These are phyloP conservation scores for Hemichromis elongatus DNA, from an alignment of 2,113 vertebrate genomes.

Conservation along the genomic window DNA sequence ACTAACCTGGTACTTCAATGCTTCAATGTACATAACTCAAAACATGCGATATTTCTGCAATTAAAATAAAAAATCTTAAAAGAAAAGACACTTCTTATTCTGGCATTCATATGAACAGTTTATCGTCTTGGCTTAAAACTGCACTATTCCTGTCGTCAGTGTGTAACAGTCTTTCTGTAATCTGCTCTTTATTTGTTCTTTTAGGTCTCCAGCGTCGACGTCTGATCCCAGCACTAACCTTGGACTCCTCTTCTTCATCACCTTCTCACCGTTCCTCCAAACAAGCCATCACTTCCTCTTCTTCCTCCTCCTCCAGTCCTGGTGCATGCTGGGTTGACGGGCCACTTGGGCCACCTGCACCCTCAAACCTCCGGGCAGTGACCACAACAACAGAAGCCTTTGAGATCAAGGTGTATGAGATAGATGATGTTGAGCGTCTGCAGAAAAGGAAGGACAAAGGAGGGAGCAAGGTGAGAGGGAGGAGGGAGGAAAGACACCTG, in stretches of 20 bases:
- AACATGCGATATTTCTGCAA: neutral
- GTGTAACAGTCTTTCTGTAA: neutral
- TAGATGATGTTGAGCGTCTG: slow-evolving; percentile 93
- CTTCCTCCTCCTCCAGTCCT: slow-evolving; percentile 74
- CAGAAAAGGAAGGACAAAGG: slow-evolving; percentile 80
- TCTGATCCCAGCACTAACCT: slow-evolving; percentile 85
- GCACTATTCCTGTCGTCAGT: neutral
- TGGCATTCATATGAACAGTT: fast-evolving
- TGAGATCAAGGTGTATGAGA: slow-evolving; percentile 99
- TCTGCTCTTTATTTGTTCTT: neutral
- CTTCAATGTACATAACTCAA: neutral
- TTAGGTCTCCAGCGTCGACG: slow-evolving; percentile 90
- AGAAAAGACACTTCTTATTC: neutral
- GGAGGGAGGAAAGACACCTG: neutral
- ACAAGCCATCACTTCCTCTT: slow-evolving; percentile 78
- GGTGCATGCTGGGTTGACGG: slow-evolving; percentile 95
- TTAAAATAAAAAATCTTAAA: neutral
- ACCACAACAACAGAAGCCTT: slow-evolving; percentile 80
- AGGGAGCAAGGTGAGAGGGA: slow-evolving; percentile 79
- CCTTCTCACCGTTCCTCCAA: slow-evolving; percentile 80
- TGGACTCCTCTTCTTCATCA: slow-evolving; percentile 79
- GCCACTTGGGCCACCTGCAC: slow-evolving; percentile 74
- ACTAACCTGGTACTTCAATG: neutral
- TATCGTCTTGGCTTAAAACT: fast-evolving
- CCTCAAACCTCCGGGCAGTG: slow-evolving; percentile 66